Conservation (phyloP, 2,888 invertebrate species). For the Hedychridium roseum region DNA sequence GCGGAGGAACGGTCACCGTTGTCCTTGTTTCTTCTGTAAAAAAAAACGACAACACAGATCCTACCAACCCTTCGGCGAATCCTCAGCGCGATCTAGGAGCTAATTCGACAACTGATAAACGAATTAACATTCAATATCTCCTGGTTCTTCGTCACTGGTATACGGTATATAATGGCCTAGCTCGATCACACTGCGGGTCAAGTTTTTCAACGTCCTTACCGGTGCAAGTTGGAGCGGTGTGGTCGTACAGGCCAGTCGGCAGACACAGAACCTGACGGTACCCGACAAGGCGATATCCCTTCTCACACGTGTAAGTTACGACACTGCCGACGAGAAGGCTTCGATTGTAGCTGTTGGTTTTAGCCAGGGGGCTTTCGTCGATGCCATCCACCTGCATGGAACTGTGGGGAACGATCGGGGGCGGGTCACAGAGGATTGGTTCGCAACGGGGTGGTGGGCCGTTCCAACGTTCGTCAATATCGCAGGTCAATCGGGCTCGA, state of each 20-base stretch:
- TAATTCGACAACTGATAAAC: no score
- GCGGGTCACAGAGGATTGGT: conserved; percentile 58
- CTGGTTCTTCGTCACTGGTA: no score
- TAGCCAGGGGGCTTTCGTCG: conserved; percentile 36
- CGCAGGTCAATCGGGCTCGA: conserved; percentile 83
- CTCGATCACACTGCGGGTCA: no score
- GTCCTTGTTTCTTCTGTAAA: conserved; percentile 24
- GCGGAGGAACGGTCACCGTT: conserved; percentile 51
- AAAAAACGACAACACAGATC: no score
- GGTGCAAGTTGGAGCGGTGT: conserved; percentile 76
- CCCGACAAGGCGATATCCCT: conserved; percentile 76
- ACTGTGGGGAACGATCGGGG: conserved; percentile 48
- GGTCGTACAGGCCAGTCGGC: conserved; percentile 82
- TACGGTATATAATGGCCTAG: no score
- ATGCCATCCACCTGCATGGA: conserved; percentile 52
- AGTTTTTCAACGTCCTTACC: conserved; percentile 63
- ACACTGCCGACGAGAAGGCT: conserved; percentile 71
- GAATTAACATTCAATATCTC: no score
- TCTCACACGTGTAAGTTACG: conserved; percentile 78
- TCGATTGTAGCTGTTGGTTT: conserved; percentile 45
- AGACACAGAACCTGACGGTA: conserved; percentile 74
- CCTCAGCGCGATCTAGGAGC: no score
- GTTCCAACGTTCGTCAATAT: conserved; percentile 93
- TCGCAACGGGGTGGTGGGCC: conserved; percentile 91
- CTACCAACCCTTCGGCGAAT: no score